Conservation (phyloP, 2,888 invertebrate genomes). For the Drosophila paramelanica region DNA sequence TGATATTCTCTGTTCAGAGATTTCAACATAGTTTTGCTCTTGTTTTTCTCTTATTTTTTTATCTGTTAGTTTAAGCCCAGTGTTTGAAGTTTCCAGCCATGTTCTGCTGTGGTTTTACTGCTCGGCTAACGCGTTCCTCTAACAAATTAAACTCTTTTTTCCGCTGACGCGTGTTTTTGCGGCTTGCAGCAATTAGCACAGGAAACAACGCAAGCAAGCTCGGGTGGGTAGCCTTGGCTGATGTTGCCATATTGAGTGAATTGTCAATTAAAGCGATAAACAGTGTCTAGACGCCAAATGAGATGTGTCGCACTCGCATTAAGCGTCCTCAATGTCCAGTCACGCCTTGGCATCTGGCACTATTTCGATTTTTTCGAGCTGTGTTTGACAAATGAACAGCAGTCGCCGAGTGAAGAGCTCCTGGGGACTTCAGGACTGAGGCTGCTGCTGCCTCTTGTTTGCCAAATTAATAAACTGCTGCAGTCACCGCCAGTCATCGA, state of each 20-base stretch:
- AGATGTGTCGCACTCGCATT: constrained; percentile 8
- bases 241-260: constrained; percentile 17
- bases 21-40: constrained; percentile 13
- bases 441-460: constrained; percentile 42
- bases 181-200: constrained; percentile 70
- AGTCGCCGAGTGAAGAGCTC: background rate
- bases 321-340: constrained; percentile 31
- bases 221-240: background rate
- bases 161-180: constrained; percentile 50
- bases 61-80: constrained; percentile 10
- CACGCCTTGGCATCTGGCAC: constrained; percentile 33
- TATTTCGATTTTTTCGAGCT: constrained; percentile 16
- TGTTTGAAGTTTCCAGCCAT: constrained; percentile 2
- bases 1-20: constrained; percentile 43
- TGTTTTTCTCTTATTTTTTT: background rate
- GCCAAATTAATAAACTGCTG: constrained; percentile 75
- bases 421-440: background rate
- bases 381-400: constrained; percentile 58
- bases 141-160: constrained; percentile 58
- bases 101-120: constrained; percentile 14
- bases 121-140: constrained; percentile 22
- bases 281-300: constrained; percentile 64
- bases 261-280: constrained; percentile 61
- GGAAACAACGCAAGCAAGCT: background rate
- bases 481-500: constrained; percentile 32